Conservation (phyloP, 2,888 invertebrate genomes). For the Tetranychus truncatus region DNA sequence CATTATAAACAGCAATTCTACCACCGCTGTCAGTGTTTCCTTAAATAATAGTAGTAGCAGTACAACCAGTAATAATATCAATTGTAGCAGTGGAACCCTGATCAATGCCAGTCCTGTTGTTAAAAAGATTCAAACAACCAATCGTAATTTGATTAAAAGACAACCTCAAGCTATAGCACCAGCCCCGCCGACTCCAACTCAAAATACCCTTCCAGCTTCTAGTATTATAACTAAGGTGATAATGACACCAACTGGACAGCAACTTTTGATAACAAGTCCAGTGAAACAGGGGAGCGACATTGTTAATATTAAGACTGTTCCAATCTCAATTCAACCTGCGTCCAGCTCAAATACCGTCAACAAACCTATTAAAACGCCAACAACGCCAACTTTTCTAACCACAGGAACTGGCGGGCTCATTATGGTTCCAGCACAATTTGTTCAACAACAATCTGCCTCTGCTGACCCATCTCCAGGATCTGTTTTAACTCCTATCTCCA, state of each 20-base stretch:
- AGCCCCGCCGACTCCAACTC: not conserved
- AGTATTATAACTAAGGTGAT: slow-evolving; percentile 8
- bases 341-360: not conserved
- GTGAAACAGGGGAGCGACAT: not conserved
- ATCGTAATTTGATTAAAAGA: not conserved
- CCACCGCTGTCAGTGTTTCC: not conserved
- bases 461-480: not conserved
- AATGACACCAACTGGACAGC: slow-evolving; percentile 13
- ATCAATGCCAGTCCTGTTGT: not conserved
- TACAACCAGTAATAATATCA: not conserved
- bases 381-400: not conserved
- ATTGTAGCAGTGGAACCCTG: not conserved
- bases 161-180: slow-evolving; percentile 10
- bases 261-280: slow-evolving; percentile 13
- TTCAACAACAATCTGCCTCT: slow-evolving; percentile 8
- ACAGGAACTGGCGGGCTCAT: not conserved
- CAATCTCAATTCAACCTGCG: not conserved
- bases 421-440: slow-evolving; percentile 9
- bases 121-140: not conserved
- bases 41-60: not conserved
- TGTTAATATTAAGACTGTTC: not conserved
- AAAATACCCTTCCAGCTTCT: not conserved
- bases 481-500: slow-evolving; percentile 10
- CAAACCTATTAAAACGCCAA: not conserved
- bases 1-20: not conserved